Evolutionary conservation across 2,113 vertebrate genomes (phyloP).

Genomic region (Pangasianodon hypophthalmus): DNA sequence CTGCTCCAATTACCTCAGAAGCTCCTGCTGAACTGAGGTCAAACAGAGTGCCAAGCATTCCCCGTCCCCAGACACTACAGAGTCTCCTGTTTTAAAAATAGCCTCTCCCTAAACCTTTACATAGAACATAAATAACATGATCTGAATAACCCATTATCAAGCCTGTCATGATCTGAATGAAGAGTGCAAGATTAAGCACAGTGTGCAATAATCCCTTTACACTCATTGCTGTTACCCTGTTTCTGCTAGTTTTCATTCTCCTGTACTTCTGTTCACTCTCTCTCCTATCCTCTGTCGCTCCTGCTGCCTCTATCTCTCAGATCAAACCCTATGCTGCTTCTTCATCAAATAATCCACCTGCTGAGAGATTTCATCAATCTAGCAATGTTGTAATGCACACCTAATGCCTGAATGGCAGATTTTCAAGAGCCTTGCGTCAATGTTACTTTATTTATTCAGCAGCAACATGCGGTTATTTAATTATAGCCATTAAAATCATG

Average conservation of each 20-base stretch:
- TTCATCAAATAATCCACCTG: not conserved
- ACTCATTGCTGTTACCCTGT: not conserved
- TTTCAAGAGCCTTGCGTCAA: not conserved
- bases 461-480: not conserved
- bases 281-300: not conserved
- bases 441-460: not conserved
- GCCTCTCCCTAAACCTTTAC: not conserved
- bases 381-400: not conserved
- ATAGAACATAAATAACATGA: not conserved
- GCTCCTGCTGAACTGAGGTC: constrained; percentile 29
- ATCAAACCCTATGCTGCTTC: not conserved
- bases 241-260: not conserved
- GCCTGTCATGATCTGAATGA: no score
- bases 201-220: not conserved
- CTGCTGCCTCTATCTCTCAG: not conserved
- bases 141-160: no score
- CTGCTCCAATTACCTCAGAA: not conserved
- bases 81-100: constrained; percentile 7
- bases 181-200: not conserved
- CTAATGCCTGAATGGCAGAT: not conserved
- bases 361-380: not conserved
- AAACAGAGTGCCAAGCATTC: constrained; percentile 35
- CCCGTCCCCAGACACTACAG: constrained; percentile 7
- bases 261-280: not conserved
- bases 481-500: not conserved